A percentile compares a stretch with the other conserved stretches of the same genome.
These are phyloP conservation scores for Tetrao urogallus DNA, from an alignment of 2,113 vertebrate genomes.

Conservation along the genomic window DNA sequence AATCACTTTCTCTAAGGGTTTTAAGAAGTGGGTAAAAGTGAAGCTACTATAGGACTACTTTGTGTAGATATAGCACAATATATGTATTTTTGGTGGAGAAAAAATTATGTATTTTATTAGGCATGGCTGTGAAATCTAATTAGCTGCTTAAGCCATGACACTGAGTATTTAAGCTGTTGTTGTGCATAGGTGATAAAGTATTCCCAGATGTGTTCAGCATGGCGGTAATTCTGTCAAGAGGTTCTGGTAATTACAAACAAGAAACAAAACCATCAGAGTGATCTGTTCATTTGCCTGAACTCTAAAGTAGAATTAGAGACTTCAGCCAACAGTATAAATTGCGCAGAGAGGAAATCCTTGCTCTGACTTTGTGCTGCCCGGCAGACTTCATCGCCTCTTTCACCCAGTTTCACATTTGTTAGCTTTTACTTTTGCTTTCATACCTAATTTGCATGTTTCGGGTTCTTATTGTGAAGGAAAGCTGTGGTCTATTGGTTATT, in stretches of 20 bases:
- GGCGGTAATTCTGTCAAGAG: conserved; percentile 7
- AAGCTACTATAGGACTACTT: conserved; percentile 12
- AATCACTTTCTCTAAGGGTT: background rate
- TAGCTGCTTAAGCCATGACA: background rate
- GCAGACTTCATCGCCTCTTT: background rate
- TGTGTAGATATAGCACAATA: background rate
- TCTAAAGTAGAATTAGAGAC: background rate
- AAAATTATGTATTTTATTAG: background rate
- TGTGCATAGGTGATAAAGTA: background rate
- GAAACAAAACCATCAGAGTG: background rate
- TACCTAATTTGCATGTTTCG: background rate
- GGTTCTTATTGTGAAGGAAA: background rate
- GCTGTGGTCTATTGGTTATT: background rate
- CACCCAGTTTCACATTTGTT: background rate
- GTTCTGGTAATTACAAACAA: conserved; percentile 17
- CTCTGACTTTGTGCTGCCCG: background rate
- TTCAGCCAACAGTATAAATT: background rate
- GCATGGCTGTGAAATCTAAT: conserved; percentile 28
- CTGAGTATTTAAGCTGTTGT: conserved; percentile 24
- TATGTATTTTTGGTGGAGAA: background rate
- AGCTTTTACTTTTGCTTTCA: background rate
- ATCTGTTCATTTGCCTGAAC: background rate
- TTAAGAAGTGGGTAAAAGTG: conserved; percentile 12
- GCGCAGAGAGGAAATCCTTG: background rate
- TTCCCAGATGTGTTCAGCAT: background rate